Evolutionary conservation across 2,888 invertebrate genomes (phyloP).

Genomic region (Rhagonycha fulva): DNA sequence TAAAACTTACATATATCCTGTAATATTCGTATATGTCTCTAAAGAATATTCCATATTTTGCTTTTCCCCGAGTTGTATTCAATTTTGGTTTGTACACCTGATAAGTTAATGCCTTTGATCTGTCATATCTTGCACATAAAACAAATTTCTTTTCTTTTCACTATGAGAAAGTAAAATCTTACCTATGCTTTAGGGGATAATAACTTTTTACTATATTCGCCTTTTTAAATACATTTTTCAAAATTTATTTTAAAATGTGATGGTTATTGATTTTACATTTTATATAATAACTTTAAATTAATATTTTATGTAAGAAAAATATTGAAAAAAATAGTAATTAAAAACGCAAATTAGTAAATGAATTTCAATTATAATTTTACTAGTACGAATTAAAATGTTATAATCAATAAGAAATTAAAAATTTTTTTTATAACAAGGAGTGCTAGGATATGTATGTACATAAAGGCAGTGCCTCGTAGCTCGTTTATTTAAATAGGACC

Average conservation of each 20-base stretch:
- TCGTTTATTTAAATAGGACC: no score
- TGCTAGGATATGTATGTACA: no score
- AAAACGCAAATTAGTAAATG: no score
- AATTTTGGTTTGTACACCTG: not conserved
- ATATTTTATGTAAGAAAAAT: no score
- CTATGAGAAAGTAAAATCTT: not conserved
- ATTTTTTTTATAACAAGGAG: no score
- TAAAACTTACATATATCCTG: not conserved
- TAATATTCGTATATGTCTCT: not conserved
- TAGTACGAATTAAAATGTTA: no score
- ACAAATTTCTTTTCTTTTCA: not conserved
- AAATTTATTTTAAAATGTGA: not conserved
- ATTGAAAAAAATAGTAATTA: no score
- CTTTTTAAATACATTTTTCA: not conserved
- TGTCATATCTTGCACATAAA: not conserved
- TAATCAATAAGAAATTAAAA: no score
- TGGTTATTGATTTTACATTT: not conserved
- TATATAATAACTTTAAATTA: not conserved
- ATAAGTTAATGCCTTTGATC: not conserved
- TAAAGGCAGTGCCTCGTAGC: no score
- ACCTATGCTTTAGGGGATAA: not conserved
- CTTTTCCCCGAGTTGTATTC: not conserved
- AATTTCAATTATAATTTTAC: no score
- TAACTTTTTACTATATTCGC: not conserved
- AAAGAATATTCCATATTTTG: not conserved